Conservation (phyloP, 2,113 vertebrate species). For the Lepus europaeus region DNA sequence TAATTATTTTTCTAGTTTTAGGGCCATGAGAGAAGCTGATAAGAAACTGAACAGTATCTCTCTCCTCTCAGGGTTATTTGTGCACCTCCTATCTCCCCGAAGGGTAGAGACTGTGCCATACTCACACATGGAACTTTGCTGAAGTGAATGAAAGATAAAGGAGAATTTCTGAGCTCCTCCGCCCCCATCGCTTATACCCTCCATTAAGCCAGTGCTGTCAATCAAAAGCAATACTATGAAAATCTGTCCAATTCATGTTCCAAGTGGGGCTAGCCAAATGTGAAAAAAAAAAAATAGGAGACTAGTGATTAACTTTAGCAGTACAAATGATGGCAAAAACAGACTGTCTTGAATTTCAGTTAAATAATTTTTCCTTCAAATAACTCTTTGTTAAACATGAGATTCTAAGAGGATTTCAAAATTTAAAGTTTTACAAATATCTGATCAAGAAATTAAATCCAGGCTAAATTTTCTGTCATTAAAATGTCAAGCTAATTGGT, state of each 20-base stretch:
- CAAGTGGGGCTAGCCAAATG: conserved; percentile 72
- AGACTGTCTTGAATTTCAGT: conserved; percentile 45
- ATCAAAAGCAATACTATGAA: conserved; percentile 71
- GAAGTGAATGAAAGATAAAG: conserved; percentile 49
- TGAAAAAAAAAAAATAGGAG: conserved; percentile 60
- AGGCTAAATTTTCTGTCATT: background rate
- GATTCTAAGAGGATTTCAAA: background rate
- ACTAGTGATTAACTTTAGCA: conserved; percentile 65
- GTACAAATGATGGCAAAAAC: background rate
- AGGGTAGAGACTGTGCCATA: background rate
- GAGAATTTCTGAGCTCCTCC: conserved; percentile 51
- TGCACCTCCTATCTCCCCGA: background rate
- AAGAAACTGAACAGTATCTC: background rate
- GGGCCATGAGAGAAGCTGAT: background rate
- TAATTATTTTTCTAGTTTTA: conserved; percentile 35
- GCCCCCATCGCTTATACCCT: background rate
- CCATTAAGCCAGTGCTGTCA: conserved; percentile 49
- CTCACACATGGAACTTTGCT: conserved; percentile 18
- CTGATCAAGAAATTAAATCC: background rate
- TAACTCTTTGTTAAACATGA: conserved; percentile 51
- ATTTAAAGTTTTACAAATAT: conserved; percentile 8
- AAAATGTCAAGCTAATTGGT: background rate
- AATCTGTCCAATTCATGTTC: conserved; percentile 67
- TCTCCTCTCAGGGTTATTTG: background rate
- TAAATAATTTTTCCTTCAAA: conserved; percentile 33